phyloP scores from a whole-genome alignment of 2,888 invertebrate genomes.

The Lithophane semibrunnea region DNA sequence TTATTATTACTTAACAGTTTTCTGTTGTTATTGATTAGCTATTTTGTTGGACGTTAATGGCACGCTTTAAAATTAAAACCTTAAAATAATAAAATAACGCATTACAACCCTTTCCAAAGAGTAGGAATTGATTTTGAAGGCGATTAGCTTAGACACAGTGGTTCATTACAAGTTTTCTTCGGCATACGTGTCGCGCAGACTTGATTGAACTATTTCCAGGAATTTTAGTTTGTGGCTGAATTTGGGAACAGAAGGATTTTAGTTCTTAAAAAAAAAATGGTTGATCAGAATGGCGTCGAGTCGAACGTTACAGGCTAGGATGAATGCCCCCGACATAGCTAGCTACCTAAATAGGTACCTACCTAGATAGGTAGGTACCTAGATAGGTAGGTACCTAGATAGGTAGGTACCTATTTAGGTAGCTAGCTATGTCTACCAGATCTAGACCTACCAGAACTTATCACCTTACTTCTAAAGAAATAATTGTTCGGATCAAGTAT shows the following conservation, averaged over 20 bases:
- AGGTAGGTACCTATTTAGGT: too few relatives aligned
- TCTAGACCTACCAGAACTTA: neutral
- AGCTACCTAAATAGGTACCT: neutral
- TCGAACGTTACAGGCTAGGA: neutral
- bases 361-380: too few relatives aligned
- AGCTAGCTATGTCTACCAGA: too few relatives aligned
- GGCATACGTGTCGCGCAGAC: neutral
- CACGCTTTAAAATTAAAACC: neutral
- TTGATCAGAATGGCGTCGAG: neutral
- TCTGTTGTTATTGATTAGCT: neutral
- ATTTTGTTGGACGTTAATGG: neutral
- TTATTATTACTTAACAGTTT: neutral
- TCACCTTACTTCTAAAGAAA: conserved; percentile 28
- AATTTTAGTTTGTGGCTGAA: too few relatives aligned
- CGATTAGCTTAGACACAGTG: neutral
- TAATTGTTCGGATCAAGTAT: conserved; percentile 18
- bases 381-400: too few relatives aligned
- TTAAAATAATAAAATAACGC: too few relatives aligned
- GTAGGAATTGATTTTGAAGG: neutral
- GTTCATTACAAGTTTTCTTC: neutral
- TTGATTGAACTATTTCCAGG: too few relatives aligned
- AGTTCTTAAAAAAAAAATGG: neutral
- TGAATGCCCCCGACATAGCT: neutral
- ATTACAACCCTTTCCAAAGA: neutral
- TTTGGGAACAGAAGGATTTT: neutral